These are phyloP conservation scores for Agonopterix subpropinquella DNA, from an alignment of 2,888 invertebrate species.

Conservation along the genomic window DNA sequence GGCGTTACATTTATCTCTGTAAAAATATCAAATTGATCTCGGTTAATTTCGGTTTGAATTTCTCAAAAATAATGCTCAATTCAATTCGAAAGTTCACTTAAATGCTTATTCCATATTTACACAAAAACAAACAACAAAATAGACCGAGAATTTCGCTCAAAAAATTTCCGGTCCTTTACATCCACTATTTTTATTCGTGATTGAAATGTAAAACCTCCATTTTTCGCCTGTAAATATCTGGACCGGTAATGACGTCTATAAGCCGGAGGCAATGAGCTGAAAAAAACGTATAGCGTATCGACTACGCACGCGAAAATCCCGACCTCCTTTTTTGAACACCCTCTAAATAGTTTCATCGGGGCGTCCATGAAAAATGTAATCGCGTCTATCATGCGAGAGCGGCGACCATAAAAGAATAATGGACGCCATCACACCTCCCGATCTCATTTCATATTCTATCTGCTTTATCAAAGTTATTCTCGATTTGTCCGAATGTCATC, in stretches of 20 bases:
- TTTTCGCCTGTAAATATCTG: conserved; percentile 56
- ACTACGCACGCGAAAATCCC: conserved; percentile 37
- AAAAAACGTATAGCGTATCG: conserved; percentile 45
- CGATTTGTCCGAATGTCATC: conserved; percentile 27
- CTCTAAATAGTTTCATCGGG: conserved; percentile 18
- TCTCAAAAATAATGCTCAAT: no score
- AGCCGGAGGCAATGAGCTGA: conserved; percentile 61
- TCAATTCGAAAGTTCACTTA: no score
- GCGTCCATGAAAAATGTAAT: conserved; percentile 25
- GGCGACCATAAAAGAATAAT: conserved; percentile 31
- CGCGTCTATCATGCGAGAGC: conserved; percentile 15
- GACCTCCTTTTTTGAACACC: neutral
- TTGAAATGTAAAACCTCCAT: conserved; percentile 60
- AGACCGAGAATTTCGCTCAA: neutral
- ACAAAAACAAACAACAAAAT: neutral
- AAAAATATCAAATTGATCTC: no score
- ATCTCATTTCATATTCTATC: conserved; percentile 35
- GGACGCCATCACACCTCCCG: conserved; percentile 21
- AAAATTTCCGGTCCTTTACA: conserved; percentile 16
- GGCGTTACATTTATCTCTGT: no score
- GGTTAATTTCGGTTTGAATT: no score
- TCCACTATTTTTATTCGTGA: conserved; percentile 40
- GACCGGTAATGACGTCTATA: conserved; percentile 62
- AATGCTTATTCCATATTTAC: no score
- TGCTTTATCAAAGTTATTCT: conserved; percentile 24